Base-by-base conservation (phyloP, 2,888 invertebrate genomes). In the Anarsia innoxiella region DNA sequence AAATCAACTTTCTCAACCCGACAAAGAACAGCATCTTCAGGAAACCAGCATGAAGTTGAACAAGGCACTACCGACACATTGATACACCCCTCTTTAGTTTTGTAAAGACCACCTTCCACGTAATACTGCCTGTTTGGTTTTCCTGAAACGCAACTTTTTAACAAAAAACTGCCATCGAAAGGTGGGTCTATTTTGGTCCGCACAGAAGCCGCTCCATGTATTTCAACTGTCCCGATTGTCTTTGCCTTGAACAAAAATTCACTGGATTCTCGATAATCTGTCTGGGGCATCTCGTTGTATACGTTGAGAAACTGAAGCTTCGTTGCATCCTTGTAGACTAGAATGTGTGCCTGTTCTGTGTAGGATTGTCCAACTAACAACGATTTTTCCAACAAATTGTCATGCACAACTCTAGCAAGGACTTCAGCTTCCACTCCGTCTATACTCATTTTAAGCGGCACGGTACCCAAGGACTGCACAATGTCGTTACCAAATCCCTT, bases 401-500 rank as follows among this genome's bases (percentile, higher is more conserved):
- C 48, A 10, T 26, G 23, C 0, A 49, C 49, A 5, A 52, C 42
- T 8, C 8, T 19, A 8, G 4, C 3, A 5, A 8, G 19, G 4
- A 19, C 19, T 8, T 3, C 3, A 3, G 19, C 19, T 19, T 19
- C 19, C 3, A 19, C 19, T 5, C 19, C 19, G 19, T 19, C 19
- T 5, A 19, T 8, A 8, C 3, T 19, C 8, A 19, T 3, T 5
- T 5, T 8, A 5, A 19, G 4, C 30, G 39, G 25, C 45, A 49
- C 3, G 12, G 8, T 5, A 47, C 47, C 46, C 2, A 44, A 8
- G 1, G 46, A 40, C 9, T 36, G 26, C 9, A 48, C 44, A 1
- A 42, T n/a, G 6, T 16, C 23, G 14, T 49, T 51, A 2, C 47
- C 48, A 33, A 49, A 51, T 23, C 49, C 48, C 23, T 44, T 51